phyloP scores from a whole-genome alignment of 2,113 vertebrate genomes.

The Rhipidura dahli region DNA sequence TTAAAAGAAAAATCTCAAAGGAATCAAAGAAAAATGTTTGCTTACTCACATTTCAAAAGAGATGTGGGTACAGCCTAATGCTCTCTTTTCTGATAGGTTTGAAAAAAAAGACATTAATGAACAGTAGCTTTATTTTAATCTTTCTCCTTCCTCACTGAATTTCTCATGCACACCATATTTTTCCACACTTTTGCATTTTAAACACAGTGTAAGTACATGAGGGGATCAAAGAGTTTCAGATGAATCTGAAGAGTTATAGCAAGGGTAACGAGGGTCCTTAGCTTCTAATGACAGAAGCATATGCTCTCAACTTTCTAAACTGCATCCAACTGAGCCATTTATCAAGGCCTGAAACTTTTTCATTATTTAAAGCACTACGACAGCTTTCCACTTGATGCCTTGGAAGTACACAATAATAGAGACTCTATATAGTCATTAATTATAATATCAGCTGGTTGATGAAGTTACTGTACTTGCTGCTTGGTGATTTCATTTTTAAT shows the following conservation, averaged over 20 bases:
- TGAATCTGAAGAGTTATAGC: slow-evolving; percentile 63
- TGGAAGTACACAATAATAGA: slow-evolving; percentile 59
- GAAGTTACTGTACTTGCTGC: slow-evolving; percentile 44
- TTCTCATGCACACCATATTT: slow-evolving; percentile 33
- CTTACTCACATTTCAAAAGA: slow-evolving; percentile 35
- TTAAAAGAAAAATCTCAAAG: slow-evolving; percentile 65
- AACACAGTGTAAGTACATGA: slow-evolving; percentile 57
- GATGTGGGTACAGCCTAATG: background rate
- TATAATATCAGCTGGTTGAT: slow-evolving; percentile 54
- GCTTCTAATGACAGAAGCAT: slow-evolving; percentile 57
- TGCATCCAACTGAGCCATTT: slow-evolving; percentile 63
- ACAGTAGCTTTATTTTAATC: slow-evolving; percentile 49
- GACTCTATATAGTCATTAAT: slow-evolving; percentile 58
- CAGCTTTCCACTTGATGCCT: slow-evolving; percentile 58
- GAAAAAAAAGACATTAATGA: slow-evolving; percentile 33
- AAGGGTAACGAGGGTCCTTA: slow-evolving; percentile 61
- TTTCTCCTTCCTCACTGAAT: background rate
- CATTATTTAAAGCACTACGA: slow-evolving; percentile 66
- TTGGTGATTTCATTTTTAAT: slow-evolving; percentile 36
- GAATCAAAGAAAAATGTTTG: slow-evolving; percentile 54
- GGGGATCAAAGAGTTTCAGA: slow-evolving; percentile 53
- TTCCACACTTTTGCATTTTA: slow-evolving; percentile 47
- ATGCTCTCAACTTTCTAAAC: slow-evolving; percentile 66
- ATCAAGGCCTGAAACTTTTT: slow-evolving; percentile 64
- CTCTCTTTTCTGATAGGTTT: background rate